phyloP scores from a whole-genome alignment of 2,888 invertebrate species.

The Ectobius pallidus region DNA sequence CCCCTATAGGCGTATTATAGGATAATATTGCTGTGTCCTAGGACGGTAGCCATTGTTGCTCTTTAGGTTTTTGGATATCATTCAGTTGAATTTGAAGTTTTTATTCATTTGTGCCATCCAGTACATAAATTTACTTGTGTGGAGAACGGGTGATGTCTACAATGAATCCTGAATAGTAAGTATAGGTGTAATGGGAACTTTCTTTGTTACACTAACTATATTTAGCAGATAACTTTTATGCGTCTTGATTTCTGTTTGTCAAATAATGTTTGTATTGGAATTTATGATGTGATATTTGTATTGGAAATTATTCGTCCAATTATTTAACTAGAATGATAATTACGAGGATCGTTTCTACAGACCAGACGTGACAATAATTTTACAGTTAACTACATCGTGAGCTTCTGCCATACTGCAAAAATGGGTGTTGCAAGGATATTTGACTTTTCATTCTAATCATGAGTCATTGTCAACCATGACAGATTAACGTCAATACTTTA shows the following conservation, averaged over 20 bases:
- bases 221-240: slow-evolving; percentile 10
- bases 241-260: slow-evolving; percentile 5
- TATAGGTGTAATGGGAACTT: slow-evolving; percentile 53
- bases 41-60: slow-evolving; percentile 44
- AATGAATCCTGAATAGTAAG: slow-evolving; percentile 88
- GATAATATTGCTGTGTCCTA: slow-evolving; percentile 41
- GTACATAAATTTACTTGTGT: slow-evolving; percentile 1
- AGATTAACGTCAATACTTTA: no score
- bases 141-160: slow-evolving; percentile 46
- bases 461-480: slow-evolving; percentile 39
- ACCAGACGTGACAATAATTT: no score
- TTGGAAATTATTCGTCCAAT: no score
- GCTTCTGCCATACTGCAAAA: background rate
- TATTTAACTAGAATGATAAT: no score
- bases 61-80: slow-evolving; percentile 26
- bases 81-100: background rate
- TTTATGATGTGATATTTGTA: no score
- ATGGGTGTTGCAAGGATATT: slow-evolving; percentile 6
- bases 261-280: background rate
- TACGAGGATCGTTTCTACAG: no score
- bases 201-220: background rate
- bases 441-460: background rate
- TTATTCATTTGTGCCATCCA: background rate
- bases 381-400: no score
- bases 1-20: slow-evolving; percentile 41